A percentile compares a stretch with the other conserved stretches of the same genome.
Conservation (phyloP, 2,888 invertebrate genomes). For the Drosophila ustulata region DNA sequence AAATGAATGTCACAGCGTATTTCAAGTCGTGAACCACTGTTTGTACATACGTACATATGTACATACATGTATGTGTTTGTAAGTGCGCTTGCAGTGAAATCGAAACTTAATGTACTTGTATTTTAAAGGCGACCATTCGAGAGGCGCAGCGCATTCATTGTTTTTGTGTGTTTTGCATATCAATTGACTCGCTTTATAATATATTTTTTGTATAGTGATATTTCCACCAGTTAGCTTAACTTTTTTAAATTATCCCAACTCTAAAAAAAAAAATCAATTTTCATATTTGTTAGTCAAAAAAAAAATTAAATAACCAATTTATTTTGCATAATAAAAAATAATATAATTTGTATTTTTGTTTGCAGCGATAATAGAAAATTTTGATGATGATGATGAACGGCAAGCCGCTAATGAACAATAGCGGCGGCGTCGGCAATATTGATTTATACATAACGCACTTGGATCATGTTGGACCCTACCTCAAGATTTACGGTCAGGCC, state of each 20-base stretch:
- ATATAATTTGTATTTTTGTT: background rate
- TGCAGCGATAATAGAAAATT: constrained; percentile 51
- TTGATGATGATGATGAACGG: constrained; percentile 60
- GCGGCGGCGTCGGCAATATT: constrained; percentile 23
- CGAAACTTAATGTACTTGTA: too few relatives aligned
- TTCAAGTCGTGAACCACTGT: background rate
- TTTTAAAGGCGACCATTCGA: constrained; percentile 3
- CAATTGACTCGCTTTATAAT: constrained; percentile 15
- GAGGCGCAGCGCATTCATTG: constrained; percentile 7
- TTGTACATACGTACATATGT: too few relatives aligned
- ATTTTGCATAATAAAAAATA: too few relatives aligned
- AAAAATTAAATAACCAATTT: too few relatives aligned
- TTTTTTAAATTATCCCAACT: too few relatives aligned
- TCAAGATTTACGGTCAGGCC: constrained; percentile 90
- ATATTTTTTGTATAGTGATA: background rate
- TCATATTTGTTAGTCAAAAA: too few relatives aligned
- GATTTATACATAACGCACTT: constrained; percentile 84
- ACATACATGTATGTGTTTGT: background rate
- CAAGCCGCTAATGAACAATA: constrained; percentile 31
- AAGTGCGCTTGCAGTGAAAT: constrained; percentile 34
- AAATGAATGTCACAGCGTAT: too few relatives aligned
- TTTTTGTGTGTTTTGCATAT: constrained; percentile 44
- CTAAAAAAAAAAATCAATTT: too few relatives aligned
- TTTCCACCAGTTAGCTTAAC: too few relatives aligned
- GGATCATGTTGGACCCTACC: constrained; percentile 89